Evolutionary conservation across 2,888 invertebrate genomes (phyloP).

Genomic region (Parascotia fuliginaria): DNA sequence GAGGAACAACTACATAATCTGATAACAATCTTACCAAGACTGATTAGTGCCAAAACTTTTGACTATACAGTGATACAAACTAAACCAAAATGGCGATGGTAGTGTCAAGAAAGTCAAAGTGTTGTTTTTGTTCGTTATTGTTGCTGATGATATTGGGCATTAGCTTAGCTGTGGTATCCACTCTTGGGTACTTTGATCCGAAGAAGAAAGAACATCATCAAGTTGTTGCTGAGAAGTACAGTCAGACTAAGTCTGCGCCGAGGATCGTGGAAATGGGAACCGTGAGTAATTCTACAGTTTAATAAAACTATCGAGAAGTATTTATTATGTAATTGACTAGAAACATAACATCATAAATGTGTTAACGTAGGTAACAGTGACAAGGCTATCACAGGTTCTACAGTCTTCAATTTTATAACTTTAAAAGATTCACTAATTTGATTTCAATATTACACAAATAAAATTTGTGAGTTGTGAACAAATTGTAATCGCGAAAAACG

Average conservation of each 20-base stretch:
- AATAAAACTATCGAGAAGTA: too few relatives aligned
- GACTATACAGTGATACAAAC: conserved; percentile 15
- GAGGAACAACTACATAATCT: neutral
- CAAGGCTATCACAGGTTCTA: too few relatives aligned
- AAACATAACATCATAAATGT: too few relatives aligned
- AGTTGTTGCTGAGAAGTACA: conserved; percentile 67
- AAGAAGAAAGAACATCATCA: conserved; percentile 51
- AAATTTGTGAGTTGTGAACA: too few relatives aligned
- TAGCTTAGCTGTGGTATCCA: conserved; percentile 65
- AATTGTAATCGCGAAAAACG: too few relatives aligned
- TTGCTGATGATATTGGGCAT: conserved; percentile 65
- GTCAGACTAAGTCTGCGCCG: conserved; percentile 53
- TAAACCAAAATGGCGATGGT: conserved; percentile 74
- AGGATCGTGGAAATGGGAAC: conserved; percentile 46
- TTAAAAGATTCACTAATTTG: too few relatives aligned
- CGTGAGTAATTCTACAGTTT: conserved; percentile 56
- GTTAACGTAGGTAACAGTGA: too few relatives aligned
- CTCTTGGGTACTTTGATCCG: conserved; percentile 51
- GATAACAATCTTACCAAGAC: conserved; percentile 22
- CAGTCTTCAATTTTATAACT: too few relatives aligned
- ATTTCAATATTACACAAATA: too few relatives aligned
- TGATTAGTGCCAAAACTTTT: conserved; percentile 32
- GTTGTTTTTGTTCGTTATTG: conserved; percentile 64
- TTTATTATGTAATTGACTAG: too few relatives aligned
- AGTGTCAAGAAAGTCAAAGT: conserved; percentile 68